Percentiles rank a stretch among this genome's conserved stretches.
Conservation (phyloP, 2,113 vertebrate species). For the Panthera uncia region DNA sequence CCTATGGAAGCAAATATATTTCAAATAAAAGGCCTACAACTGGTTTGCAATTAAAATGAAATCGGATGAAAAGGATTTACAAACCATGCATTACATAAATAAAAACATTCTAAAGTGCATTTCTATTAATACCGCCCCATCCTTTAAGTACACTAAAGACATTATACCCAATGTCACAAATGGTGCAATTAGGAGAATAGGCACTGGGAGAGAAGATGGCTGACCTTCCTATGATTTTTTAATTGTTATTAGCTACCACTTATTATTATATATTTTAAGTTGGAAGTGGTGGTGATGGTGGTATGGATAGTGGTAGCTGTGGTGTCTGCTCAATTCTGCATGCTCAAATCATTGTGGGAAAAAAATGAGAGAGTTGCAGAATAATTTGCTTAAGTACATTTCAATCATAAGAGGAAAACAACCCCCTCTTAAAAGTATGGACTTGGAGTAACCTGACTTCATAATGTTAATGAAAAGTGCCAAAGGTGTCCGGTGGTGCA, state of each 20-base stretch:
- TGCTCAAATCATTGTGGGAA: neutral
- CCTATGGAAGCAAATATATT: neutral
- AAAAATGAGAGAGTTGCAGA: neutral
- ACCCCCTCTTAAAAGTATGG: neutral
- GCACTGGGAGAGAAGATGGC: neutral
- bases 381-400: neutral
- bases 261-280: neutral
- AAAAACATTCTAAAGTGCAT: neutral
- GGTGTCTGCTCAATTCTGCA: neutral
- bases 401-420: neutral
- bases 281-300: neutral
- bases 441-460: neutral
- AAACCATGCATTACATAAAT: neutral
- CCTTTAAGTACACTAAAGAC: neutral
- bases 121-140: neutral
- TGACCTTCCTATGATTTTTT: neutral
- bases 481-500: neutral
- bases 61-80: neutral
- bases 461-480: neutral
- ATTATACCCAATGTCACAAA: neutral
- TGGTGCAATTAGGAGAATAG: neutral
- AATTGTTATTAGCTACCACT: neutral
- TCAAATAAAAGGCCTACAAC: neutral
- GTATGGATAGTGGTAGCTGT: neutral
- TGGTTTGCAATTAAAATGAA: conserved; percentile 8